phyloP scores from a whole-genome alignment of 2,113 vertebrate species.

The Sylvietta virens region DNA sequence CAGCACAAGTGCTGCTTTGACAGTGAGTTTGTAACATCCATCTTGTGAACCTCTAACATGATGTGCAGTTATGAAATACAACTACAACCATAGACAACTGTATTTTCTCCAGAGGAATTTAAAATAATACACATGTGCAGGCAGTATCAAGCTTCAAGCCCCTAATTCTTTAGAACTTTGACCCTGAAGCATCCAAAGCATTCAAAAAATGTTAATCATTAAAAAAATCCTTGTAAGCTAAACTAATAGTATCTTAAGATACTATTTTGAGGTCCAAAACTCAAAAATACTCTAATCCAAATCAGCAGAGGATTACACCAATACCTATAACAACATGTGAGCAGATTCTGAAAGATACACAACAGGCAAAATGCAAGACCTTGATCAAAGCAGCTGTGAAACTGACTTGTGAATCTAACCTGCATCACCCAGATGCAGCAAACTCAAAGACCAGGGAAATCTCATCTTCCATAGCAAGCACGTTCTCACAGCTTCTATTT shows the following conservation, averaged over 20 bases:
- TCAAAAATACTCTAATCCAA: not conserved
- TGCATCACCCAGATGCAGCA: not conserved
- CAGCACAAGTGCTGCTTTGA: not conserved
- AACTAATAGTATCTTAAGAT: not conserved
- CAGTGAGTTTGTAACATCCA: not conserved
- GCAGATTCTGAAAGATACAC: not conserved
- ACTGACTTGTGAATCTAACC: not conserved
- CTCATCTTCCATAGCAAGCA: not conserved
- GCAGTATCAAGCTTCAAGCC: not conserved
- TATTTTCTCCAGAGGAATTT: not conserved
- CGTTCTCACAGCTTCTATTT: not conserved
- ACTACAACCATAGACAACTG: not conserved
- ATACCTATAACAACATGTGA: not conserved
- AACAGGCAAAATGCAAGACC: not conserved
- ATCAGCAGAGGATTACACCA: not conserved
- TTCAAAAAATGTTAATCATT: not conserved
- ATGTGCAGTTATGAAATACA: not conserved
- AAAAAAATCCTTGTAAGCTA: not conserved
- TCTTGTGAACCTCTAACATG: not conserved
- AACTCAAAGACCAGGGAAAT: not conserved
- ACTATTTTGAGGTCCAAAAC: not conserved
- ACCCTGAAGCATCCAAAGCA: not conserved
- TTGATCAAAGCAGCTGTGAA: not conserved
- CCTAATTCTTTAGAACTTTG: not conserved
- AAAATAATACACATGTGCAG: not conserved